Evolutionary conservation across 1,140 invertebrate species (phyloP).

Genomic region (Pentalonia nigronervosa): DNA sequence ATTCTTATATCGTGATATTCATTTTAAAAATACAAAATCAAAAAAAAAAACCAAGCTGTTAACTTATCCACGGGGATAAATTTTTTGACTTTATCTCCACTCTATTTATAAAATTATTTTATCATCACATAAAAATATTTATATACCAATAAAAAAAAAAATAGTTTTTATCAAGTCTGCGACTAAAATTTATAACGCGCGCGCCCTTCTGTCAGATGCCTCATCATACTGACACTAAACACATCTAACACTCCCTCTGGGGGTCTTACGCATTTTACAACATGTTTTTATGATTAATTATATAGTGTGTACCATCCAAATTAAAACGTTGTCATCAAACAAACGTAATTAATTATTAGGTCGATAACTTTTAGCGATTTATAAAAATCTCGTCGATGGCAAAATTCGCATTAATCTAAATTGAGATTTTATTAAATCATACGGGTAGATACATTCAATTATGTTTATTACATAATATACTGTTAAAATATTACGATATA

Average conservation of each 20-base stretch:
- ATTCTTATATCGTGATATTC: not conserved
- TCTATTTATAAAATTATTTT: too few relatives aligned
- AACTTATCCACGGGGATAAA: not conserved
- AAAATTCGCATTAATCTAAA: not conserved
- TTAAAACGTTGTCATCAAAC: not conserved
- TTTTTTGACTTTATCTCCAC: not conserved
- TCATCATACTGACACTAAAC: not conserved
- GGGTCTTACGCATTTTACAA: not conserved
- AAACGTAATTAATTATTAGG: slow-evolving; percentile 1
- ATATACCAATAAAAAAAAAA: not conserved
- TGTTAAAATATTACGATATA: not conserved
- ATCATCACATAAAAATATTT: not conserved
- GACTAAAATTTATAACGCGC: not conserved
- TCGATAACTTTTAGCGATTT: not conserved
- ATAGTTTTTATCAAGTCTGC: not conserved
- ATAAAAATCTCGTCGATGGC: not conserved
- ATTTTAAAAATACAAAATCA: not conserved
- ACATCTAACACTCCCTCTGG: not conserved
- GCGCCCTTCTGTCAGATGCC: not conserved
- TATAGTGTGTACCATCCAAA: not conserved
- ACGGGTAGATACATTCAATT: not conserved
- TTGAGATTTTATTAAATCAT: slow-evolving; percentile 14
- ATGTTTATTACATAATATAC: not conserved
- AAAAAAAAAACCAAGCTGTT: not conserved
- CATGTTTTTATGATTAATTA: not conserved